Conservation (phyloP, 2,888 invertebrate species). For the Agrotis ipsilon region DNA sequence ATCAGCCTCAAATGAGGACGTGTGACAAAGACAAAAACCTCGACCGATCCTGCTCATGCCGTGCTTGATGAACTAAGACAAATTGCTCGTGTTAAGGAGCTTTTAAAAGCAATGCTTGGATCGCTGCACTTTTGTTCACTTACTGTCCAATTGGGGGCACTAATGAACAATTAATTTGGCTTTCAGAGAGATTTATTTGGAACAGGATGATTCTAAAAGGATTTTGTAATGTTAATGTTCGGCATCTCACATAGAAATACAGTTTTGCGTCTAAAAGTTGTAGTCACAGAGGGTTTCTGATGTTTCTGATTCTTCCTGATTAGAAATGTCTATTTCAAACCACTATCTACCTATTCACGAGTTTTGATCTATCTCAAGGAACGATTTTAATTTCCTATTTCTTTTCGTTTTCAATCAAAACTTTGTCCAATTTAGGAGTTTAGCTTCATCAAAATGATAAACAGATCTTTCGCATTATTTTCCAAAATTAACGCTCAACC, state of each 20-base stretch:
- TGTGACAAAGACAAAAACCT: conserved; percentile 36
- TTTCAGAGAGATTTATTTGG: conserved; percentile 37
- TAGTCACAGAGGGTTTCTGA: background rate
- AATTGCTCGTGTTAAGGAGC: conserved; percentile 46
- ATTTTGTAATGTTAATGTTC: background rate
- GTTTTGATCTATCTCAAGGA: background rate
- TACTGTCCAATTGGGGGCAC: conserved; percentile 17
- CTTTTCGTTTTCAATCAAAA: background rate
- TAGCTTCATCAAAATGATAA: background rate
- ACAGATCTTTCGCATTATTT: background rate
- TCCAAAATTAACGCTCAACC: background rate
- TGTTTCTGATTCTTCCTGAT: background rate
- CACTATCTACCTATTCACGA: background rate
- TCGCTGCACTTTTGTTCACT: conserved; percentile 36
- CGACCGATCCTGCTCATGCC: conserved; percentile 13
- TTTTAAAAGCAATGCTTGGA: conserved; percentile 31
- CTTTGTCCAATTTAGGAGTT: background rate
- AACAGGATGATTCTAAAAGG: background rate
- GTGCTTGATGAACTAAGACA: conserved; percentile 53
- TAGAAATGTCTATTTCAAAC: background rate
- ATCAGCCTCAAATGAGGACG: conserved; percentile 19
- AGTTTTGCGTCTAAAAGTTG: too few relatives aligned
- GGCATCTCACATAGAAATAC: background rate
- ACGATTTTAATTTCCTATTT: background rate
- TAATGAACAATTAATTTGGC: conserved; percentile 29